Base-by-base conservation (phyloP, 2,888 invertebrate genomes). In the Conops quadrifasciatus region DNA sequence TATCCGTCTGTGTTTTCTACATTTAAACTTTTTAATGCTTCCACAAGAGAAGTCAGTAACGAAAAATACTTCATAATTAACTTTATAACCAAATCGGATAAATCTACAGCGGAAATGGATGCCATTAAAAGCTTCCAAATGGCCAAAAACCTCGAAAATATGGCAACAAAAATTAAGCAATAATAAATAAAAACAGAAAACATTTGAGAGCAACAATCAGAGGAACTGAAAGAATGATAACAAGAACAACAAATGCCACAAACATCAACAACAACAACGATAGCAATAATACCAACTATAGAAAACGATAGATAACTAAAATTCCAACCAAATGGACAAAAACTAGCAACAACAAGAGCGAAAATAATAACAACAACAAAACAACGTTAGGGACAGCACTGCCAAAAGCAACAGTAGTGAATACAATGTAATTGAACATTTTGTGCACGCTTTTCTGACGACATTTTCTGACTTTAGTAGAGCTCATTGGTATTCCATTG, bases 391-490 rank as follows among this genome's bases (percentile, higher is more conserved):
- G 13, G 45, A 43, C 45, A 43, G n/a, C n/a, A n/a, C n/a, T n/a
- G n/a, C n/a, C n/a, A n/a, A n/a, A n/a, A n/a, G n/a, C n/a, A n/a
- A n/a, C n/a, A n/a, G n/a, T n/a, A n/a, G n/a, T n/a, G n/a, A n/a
- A n/a, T n/a, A n/a, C n/a, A 43, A 43, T 13, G 7, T 59, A 59
- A 59, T 59, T 59, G 16, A 59, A 59, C 2, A 59, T 59, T 59
- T 59, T 11, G 15, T 16, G 11, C 59, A 59, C 59, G 59, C 24
- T 28, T 24, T 59, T 24, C n/a, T n/a, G n/a, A n/a, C n/a, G 26
- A 59, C 24, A 59, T 59, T 28, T 28, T n/a, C 28, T 43, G 28
- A 59, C 24, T 26, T 26, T n/a, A 19, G 56, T 56, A 13, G 56
- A 56, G 21, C n/a, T 56, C 24, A 21, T 56, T n/a, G 26, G 13